Evolutionary conservation across 2,113 vertebrate species (phyloP).

Genomic region (Chlamydotis undulata): DNA sequence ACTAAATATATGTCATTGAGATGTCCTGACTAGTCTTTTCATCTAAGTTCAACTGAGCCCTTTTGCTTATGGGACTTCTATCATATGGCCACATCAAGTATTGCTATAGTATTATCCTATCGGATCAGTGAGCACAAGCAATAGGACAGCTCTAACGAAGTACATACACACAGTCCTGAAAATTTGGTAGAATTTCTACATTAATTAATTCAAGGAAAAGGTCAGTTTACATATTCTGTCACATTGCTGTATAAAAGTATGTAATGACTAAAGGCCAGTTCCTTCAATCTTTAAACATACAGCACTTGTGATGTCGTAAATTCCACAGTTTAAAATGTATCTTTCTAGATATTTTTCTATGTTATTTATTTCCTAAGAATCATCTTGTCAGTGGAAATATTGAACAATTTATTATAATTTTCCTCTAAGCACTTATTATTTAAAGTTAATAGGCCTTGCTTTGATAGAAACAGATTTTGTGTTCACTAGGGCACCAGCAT

Average conservation of each 20-base stretch:
- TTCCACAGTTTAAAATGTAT: neutral
- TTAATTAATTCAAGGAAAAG: slow-evolving; percentile 24
- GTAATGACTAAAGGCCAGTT: slow-evolving; percentile 21
- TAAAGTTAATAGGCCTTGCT: neutral
- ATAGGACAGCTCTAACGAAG: slow-evolving; percentile 33
- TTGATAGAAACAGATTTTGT: neutral
- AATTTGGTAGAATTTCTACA: neutral
- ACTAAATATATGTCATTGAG: neutral
- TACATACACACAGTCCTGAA: neutral
- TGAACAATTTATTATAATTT: neutral
- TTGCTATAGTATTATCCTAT: neutral
- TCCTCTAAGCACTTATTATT: neutral
- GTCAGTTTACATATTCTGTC: slow-evolving; percentile 32
- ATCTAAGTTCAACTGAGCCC: neutral
- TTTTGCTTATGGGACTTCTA: neutral
- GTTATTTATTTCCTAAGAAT: neutral
- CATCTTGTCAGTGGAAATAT: neutral
- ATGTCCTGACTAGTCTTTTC: neutral
- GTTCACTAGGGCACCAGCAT: neutral
- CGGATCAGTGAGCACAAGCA: neutral
- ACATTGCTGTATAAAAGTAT: neutral
- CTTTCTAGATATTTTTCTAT: neutral
- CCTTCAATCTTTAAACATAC: neutral
- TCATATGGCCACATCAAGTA: neutral
- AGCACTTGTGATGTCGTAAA: neutral